Base-by-base conservation (phyloP, 2,113 vertebrate species). In the Seriola aureovittata region DNA sequence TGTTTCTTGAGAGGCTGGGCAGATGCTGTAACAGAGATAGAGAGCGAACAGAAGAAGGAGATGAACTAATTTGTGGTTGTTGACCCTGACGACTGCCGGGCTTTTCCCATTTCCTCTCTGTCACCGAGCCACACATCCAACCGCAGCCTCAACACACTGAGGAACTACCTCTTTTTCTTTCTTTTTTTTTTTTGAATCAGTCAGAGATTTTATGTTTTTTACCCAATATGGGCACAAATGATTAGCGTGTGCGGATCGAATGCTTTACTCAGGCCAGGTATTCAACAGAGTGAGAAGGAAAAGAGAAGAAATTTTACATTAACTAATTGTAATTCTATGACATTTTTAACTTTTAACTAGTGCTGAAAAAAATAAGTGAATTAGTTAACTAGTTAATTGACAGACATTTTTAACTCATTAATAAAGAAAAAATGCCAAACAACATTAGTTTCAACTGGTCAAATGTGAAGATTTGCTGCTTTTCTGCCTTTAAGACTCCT, bases 31-130 rank as follows among this genome's bases (percentile, higher is more conserved):
- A 59, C 62, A 23, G 58, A 71, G 63, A 59, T 0, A 71, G 52
- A 62, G n/a, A 58, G 57, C 2, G 42, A 50, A 54, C 55, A 67
- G 68, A 38, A 84, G 73, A 63, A 42, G 48, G 67, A 69, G 85
- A 79, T 71, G 68, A 80, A 86, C 81, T 83, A 21, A 78, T 88
- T 76, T 76, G 81, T 76, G 82, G 60, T 58, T 70, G 71, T 70
- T 85, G 90, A 90, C 82, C 86, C 74, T 4, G 65, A 69, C 3
- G 67, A 21, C 75, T 10, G 81, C 52, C 2, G 58, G 32, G 62
- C 64, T 60, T 81, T 84, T 85, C 67, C 70, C 64, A 79, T 85
- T 89, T 89, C 88, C 85, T 85, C 46, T 70, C 75, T 29, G 72
- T 81, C 78, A 77, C 59, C 0, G 63, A 71, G 69, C 50, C 81